Base-by-base conservation (phyloP, 2,888 invertebrate species). In the Lepetodrilus schrolli region DNA sequence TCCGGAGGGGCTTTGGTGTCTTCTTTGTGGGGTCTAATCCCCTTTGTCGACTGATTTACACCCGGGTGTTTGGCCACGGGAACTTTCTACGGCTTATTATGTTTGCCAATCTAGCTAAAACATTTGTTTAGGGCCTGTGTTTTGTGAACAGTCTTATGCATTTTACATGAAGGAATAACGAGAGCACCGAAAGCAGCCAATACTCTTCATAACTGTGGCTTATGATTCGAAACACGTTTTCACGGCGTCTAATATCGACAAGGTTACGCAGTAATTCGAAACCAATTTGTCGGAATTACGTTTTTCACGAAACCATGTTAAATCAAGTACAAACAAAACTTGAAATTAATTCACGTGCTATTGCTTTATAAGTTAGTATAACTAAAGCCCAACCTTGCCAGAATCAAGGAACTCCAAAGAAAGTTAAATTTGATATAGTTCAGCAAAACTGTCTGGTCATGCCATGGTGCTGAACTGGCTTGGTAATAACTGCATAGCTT, bases 81-180 rank as follows among this genome's bases (percentile, higher is more conserved):
- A 58, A 23, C 30, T 58, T 58, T 17, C 30, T 30, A 58, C 13
- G 34, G 58, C 58, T 58, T 58, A 26, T 58, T 58, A 58, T 58
- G 58, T 58, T 58, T 58, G 58, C 58, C 58, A 58, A 58, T 58
- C 58, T 58, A 30, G 58, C 58, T 58, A 58, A 58, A 58, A 58
- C 58, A 58, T 58, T 58, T 58, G 58, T 58, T 58, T 30, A 30
- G 58, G 17, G 58, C 3, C 58, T 58, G 58, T 17, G 58, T 58
- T 26, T 58, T 58, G 58, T 17, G 58, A 34, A 30, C 23, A 8
- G 30, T 30, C 58, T 58, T 58, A 58, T 58, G 58, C 58, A 58
- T 58, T 58, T 58, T 58, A 58, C 58, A 58, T 58, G 58, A 58
- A 34, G 58, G 58, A 51, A 17, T 17, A 26, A 58, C 34, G 17